Evolutionary conservation across 2,888 invertebrate genomes (phyloP).

Genomic region (Drosophila multiciliata): DNA sequence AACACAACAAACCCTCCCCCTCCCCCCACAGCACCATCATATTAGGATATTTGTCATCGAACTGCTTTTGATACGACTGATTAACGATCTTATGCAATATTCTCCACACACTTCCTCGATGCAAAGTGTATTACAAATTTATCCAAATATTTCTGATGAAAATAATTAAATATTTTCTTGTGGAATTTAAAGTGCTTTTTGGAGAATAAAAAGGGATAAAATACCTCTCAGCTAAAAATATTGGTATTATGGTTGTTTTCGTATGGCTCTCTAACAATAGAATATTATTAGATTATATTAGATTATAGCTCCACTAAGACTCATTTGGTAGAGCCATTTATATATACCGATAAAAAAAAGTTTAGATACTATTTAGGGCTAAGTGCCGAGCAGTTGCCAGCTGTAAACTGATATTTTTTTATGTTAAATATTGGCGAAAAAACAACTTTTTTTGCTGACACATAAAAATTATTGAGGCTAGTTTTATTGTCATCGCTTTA

Average conservation of each 20-base stretch:
- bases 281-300: neutral
- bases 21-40: no score
- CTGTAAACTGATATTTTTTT: neutral
- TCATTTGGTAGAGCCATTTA: neutral
- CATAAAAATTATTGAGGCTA: constrained; percentile 25
- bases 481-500: constrained; percentile 32
- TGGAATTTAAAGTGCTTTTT: neutral
- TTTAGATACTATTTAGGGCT: no score
- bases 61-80: neutral
- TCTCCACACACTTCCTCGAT: neutral
- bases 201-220: neutral
- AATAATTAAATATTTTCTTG: neutral
- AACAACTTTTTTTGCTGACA: constrained; percentile 12
- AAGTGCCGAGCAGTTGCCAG: neutral
- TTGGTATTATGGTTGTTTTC: neutral
- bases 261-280: neutral
- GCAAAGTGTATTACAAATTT: neutral
- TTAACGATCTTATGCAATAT: neutral
- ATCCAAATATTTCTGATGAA: neutral
- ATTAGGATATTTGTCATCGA: neutral
- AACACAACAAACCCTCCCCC: neutral
- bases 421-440: neutral
- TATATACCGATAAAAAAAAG: neutral
- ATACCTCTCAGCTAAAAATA: neutral
- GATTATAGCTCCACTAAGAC: neutral